Conservation (phyloP, 2,888 invertebrate genomes). For the Pseudococcus viburni region DNA sequence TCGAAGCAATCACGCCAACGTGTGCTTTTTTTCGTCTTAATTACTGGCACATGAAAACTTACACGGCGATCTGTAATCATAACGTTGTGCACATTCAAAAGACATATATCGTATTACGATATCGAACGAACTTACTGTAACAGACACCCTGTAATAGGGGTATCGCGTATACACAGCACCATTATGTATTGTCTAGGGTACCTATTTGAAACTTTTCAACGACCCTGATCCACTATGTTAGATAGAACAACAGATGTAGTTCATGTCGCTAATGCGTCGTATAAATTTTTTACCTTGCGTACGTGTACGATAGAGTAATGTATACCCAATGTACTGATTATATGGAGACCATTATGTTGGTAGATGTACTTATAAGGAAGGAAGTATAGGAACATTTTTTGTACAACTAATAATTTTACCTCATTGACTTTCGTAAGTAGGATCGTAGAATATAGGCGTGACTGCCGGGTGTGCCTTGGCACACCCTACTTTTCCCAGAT, state of each 20-base stretch:
- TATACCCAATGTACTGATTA: too few relatives aligned
- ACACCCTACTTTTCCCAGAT: too few relatives aligned
- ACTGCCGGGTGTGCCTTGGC: too few relatives aligned
- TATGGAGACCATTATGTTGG: too few relatives aligned
- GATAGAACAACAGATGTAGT: slow-evolving; percentile 18
- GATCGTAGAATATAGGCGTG: too few relatives aligned
- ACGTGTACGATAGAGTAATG: neutral
- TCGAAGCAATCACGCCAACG: neutral
- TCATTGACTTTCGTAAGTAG: too few relatives aligned
- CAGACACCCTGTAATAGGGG: slow-evolving; percentile 65
- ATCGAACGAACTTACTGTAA: slow-evolving; percentile 59
- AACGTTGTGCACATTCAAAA: slow-evolving; percentile 60
- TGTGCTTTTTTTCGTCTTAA: slow-evolving; percentile 32
- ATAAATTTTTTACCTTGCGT: neutral
- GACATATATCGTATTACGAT: slow-evolving; percentile 58
- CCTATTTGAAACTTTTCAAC: slow-evolving; percentile 16
- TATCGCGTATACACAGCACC: slow-evolving; percentile 55
- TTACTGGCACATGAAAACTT: slow-evolving; percentile 21
- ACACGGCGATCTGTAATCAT: slow-evolving; percentile 51
- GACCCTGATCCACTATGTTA: neutral
- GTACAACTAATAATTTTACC: too few relatives aligned
- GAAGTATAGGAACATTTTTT: too few relatives aligned
- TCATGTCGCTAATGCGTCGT: neutral
- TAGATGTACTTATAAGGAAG: too few relatives aligned
- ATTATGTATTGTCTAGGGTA: slow-evolving; percentile 53